Percentiles rank a stretch among this genome's conserved stretches.
phyloP scores from a whole-genome alignment of 2,888 invertebrate genomes.

The Anarsia innoxiella region DNA sequence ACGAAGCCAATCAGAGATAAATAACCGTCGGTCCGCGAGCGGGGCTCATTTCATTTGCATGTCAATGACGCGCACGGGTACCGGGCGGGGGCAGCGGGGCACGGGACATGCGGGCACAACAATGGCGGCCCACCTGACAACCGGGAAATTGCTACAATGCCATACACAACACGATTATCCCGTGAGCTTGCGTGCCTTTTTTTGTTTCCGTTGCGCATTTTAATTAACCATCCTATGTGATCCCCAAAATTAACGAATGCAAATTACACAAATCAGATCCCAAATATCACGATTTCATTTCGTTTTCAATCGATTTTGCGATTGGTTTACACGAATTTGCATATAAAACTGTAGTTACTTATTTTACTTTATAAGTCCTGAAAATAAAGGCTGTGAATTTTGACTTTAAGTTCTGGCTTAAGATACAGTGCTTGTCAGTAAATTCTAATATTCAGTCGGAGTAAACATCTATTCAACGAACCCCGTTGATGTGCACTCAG shows the following conservation, averaged over 20 bases:
- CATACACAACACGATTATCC: slow-evolving; percentile 18
- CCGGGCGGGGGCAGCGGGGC: slow-evolving; percentile 25
- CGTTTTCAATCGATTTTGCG: slow-evolving; percentile 4
- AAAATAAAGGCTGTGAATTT: too few relatives aligned
- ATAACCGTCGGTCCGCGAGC: slow-evolving; percentile 62
- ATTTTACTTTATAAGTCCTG: too few relatives aligned
- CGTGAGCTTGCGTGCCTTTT: slow-evolving; percentile 12
- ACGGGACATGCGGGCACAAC: slow-evolving; percentile 27
- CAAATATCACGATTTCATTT: not conserved
- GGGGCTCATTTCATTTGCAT: slow-evolving; percentile 67
- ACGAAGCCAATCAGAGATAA: slow-evolving; percentile 72
- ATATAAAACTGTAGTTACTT: too few relatives aligned
- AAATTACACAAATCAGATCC: not conserved
- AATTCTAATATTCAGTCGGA: slow-evolving; percentile 21
- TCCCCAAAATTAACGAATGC: not conserved
- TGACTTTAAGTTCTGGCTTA: too few relatives aligned
- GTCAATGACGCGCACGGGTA: slow-evolving; percentile 58
- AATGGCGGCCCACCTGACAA: slow-evolving; percentile 54
- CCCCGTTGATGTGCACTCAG: slow-evolving; percentile 45
- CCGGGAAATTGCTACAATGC: slow-evolving; percentile 22
- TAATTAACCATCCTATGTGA: slow-evolving; percentile 1
- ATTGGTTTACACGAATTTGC: slow-evolving; percentile 3
- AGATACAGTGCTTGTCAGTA: slow-evolving; percentile 8
- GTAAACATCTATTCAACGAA: slow-evolving; percentile 21
- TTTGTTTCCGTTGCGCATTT: slow-evolving; percentile 9